These are phyloP conservation scores for Saguinus midas DNA, from an alignment of 2,113 vertebrate species.

Conservation along the genomic window DNA sequence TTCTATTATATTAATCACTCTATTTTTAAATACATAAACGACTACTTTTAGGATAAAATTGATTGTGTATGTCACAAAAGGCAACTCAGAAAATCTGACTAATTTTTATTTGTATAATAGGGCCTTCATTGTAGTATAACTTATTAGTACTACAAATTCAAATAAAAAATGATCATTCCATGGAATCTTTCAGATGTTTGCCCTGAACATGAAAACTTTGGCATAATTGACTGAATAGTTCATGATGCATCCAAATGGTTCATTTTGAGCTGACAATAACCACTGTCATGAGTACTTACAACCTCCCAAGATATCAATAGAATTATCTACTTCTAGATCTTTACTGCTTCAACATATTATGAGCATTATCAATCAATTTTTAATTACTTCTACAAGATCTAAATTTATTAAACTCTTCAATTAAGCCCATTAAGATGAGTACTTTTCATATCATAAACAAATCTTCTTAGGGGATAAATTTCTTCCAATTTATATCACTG, in stretches of 20 bases:
- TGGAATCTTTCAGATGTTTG: background rate
- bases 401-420: constrained; percentile 63
- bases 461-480: constrained; percentile 8
- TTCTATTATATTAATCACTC: background rate
- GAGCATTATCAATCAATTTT: constrained; percentile 64
- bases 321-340: constrained; percentile 45
- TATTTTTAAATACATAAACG: background rate
- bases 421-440: constrained; percentile 49
- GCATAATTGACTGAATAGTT: constrained; percentile 7
- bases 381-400: constrained; percentile 49
- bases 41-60: background rate
- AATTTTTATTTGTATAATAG: background rate
- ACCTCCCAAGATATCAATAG: constrained; percentile 35
- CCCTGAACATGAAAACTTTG: background rate
- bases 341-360: constrained; percentile 44
- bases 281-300: constrained; percentile 30
- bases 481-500: background rate
- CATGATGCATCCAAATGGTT: constrained; percentile 34
- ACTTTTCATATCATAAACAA: constrained; percentile 47
- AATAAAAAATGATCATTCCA: background rate
- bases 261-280: background rate
- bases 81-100: background rate
- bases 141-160: background rate
- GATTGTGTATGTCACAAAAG: background rate
- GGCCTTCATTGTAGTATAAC: background rate